A percentile compares a stretch with the other conserved stretches of the same genome.
Evolutionary conservation across 2,113 vertebrate species (phyloP).

Genomic region (Illadopsis cleaveri): DNA sequence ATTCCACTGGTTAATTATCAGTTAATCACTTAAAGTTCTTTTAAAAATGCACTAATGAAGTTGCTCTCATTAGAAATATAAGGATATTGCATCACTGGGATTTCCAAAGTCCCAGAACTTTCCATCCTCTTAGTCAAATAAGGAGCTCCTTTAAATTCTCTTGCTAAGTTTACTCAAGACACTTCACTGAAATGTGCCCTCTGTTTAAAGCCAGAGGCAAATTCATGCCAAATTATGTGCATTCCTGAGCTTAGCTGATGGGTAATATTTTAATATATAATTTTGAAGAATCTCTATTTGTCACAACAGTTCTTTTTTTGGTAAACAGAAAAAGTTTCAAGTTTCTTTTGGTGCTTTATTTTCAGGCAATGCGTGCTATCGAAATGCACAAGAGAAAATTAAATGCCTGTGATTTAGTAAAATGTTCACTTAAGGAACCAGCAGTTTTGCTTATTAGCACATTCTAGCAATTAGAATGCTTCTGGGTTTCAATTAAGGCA

Average conservation of each 20-base stretch:
- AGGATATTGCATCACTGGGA: slow-evolving; percentile 49
- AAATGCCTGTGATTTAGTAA: slow-evolving; percentile 29
- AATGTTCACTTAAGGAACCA: slow-evolving; percentile 17
- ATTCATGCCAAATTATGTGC: slow-evolving; percentile 4
- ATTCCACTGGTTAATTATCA: slow-evolving; percentile 65
- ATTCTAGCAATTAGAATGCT: slow-evolving; percentile 12
- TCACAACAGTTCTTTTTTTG: slow-evolving; percentile 6
- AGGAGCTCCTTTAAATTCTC: background rate
- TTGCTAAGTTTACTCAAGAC: background rate
- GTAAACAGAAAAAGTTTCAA: slow-evolving; percentile 32
- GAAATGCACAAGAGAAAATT: slow-evolving; percentile 26
- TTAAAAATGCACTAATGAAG: slow-evolving; percentile 52
- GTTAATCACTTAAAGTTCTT: slow-evolving; percentile 61
- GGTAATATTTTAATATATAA: slow-evolving; percentile 18
- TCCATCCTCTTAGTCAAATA: background rate
- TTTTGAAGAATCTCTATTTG: slow-evolving; percentile 12
- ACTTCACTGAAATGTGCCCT: background rate
- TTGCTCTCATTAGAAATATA: slow-evolving; percentile 62
- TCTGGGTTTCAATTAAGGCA: background rate
- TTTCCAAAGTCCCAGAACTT: slow-evolving; percentile 10
- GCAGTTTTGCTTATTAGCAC: background rate
- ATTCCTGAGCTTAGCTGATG: background rate
- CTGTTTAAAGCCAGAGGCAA: background rate
- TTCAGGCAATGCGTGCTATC: background rate
- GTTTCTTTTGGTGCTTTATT: slow-evolving; percentile 18